phyloP scores from a whole-genome alignment of 2,113 vertebrate species.

The Syngnathus typhle region DNA sequence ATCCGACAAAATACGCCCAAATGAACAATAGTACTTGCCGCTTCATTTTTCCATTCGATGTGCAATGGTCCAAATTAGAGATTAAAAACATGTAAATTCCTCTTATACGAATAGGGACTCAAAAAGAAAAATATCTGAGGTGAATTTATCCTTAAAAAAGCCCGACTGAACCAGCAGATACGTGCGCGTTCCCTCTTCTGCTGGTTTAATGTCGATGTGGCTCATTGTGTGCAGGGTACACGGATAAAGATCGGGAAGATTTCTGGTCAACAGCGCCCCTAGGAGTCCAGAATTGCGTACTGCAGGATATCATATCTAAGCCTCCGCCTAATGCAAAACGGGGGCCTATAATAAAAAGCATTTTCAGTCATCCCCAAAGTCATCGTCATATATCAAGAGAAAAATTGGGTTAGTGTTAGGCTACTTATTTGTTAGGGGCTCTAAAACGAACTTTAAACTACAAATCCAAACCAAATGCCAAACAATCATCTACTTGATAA shows the following conservation, averaged over 20 bases:
- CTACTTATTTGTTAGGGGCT: not conserved
- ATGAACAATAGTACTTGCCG: slow-evolving; percentile 12
- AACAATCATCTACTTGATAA: not conserved
- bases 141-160: not conserved
- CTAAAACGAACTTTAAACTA: not conserved
- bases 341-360: not conserved
- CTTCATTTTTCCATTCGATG: slow-evolving; percentile 4
- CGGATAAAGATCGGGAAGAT: slow-evolving; percentile 8
- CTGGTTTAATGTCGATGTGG: slow-evolving; percentile 7
- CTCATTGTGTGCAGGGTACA: slow-evolving; percentile 15
- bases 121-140: not conserved
- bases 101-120: not conserved
- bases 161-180: not conserved
- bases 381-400: not conserved
- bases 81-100: not conserved
- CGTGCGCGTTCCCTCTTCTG: not conserved
- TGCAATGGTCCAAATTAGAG: not conserved
- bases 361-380: not conserved
- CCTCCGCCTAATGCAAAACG: not conserved
- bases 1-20: not conserved
- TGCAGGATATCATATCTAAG: slow-evolving; percentile 35
- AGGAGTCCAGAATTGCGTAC: slow-evolving; percentile 73
- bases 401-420: not conserved
- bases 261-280: slow-evolving; percentile 83
- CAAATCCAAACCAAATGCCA: not conserved